phyloP scores from a whole-genome alignment of 2,888 invertebrate species.

The Balanococcus diminutus region DNA sequence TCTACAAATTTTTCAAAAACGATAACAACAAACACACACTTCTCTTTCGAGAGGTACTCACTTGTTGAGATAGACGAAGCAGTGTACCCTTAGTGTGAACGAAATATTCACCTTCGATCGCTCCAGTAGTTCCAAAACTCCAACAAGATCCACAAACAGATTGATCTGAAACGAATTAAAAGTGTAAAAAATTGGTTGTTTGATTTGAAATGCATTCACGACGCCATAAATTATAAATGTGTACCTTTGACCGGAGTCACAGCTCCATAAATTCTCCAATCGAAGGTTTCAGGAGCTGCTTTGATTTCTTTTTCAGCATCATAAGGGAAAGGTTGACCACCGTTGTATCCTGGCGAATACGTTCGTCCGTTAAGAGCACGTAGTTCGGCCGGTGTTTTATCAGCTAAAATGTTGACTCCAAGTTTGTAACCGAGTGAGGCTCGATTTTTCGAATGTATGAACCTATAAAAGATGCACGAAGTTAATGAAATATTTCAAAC shows the following conservation, averaged over 20 bases:
- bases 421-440: conserved; percentile 74
- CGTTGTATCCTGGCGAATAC: conserved; percentile 69
- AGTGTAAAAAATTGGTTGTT: background rate
- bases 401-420: conserved; percentile 86
- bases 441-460: conserved; percentile 81
- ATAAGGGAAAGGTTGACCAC: conserved; percentile 81
- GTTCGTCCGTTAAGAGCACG: conserved; percentile 74
- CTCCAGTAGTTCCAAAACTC: conserved; percentile 94
- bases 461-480: conserved; percentile 63
- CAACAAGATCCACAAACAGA: conserved; percentile 97
- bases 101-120: conserved; percentile 90
- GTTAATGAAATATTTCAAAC: background rate
- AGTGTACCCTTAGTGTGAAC: conserved; percentile 77
- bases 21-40: no score
- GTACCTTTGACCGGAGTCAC: conserved; percentile 91
- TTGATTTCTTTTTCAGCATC: conserved; percentile 64
- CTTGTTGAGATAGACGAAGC: conserved; percentile 85
- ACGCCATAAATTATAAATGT: conserved; percentile 24
- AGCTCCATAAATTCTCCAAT: conserved; percentile 92
- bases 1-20: no score
- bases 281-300: conserved; percentile 72
- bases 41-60: conserved; percentile 57
- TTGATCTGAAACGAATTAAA: conserved; percentile 73
- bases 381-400: conserved; percentile 78
- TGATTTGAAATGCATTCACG: no score